Evolutionary conservation across 2,113 vertebrate species (phyloP).

Genomic region (Cricetomys ansorgei): DNA sequence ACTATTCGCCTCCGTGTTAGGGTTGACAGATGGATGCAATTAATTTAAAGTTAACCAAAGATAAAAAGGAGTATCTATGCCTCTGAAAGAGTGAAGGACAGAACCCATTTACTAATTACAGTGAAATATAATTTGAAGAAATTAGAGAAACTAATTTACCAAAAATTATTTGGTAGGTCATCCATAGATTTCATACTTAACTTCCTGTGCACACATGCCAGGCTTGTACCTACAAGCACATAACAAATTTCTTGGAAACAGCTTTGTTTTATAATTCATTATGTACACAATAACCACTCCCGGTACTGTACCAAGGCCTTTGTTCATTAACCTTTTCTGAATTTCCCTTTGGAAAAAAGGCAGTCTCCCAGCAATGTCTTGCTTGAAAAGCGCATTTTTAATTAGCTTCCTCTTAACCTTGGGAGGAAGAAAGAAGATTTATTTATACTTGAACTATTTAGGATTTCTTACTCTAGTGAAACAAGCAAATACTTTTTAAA

Average conservation of each 20-base stretch:
- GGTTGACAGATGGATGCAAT: background rate
- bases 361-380: constrained; percentile 28
- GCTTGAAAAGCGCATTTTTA: constrained; percentile 59
- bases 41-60: constrained; percentile 40
- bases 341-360: constrained; percentile 57
- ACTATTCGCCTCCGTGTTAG: background rate
- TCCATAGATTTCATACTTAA: background rate
- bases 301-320: constrained; percentile 47
- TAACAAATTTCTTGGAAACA: constrained; percentile 54
- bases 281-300: constrained; percentile 36
- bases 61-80: background rate
- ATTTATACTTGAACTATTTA: constrained; percentile 56
- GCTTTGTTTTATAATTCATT: constrained; percentile 66
- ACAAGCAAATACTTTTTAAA: constrained; percentile 43
- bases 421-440: background rate
- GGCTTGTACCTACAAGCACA: background rate
- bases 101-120: constrained; percentile 13
- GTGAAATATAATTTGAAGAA: constrained; percentile 49
- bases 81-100: background rate
- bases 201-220: background rate
- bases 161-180: background rate
- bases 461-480: constrained; percentile 38
- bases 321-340: constrained; percentile 74
- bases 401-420: constrained; percentile 66
- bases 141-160: constrained; percentile 45